Conservation (phyloP, 2,888 invertebrate genomes). For the Drepanosiphum platanoidis region DNA sequence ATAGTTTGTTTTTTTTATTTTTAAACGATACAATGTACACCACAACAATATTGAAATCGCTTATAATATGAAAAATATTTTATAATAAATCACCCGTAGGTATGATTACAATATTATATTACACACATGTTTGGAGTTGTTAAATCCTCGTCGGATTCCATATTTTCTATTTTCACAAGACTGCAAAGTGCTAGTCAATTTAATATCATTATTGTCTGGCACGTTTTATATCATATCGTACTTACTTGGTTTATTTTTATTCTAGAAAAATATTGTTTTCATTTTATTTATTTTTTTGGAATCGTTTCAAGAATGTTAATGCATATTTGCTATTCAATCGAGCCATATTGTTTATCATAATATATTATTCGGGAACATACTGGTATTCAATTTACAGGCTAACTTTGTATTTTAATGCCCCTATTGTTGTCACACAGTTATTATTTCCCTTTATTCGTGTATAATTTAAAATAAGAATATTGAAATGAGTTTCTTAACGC, state of each 20-base stretch:
- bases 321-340: not conserved
- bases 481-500: not conserved
- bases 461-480: not conserved
- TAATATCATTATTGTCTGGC: not conserved
- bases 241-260: conserved; percentile 3
- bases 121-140: not conserved
- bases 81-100: conserved; percentile 12
- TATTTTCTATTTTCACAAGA: conserved; percentile 16
- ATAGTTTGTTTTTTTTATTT: conserved; percentile 11
- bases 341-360: not conserved
- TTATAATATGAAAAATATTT: not conserved
- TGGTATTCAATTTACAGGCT: too few species aligned
- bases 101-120: not conserved
- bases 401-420: too few species aligned
- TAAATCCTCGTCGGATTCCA: not conserved
- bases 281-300: not conserved
- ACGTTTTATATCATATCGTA: conserved; percentile 24
- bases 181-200: not conserved
- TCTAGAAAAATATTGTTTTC: not conserved
- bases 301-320: not conserved
- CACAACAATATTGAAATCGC: not conserved
- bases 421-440: too few species aligned
- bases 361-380: too few species aligned
- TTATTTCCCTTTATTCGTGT: not conserved
- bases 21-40: conserved; percentile 15